phyloP scores from a whole-genome alignment of 2,888 invertebrate species.

The Tetrapedia diversipes region DNA sequence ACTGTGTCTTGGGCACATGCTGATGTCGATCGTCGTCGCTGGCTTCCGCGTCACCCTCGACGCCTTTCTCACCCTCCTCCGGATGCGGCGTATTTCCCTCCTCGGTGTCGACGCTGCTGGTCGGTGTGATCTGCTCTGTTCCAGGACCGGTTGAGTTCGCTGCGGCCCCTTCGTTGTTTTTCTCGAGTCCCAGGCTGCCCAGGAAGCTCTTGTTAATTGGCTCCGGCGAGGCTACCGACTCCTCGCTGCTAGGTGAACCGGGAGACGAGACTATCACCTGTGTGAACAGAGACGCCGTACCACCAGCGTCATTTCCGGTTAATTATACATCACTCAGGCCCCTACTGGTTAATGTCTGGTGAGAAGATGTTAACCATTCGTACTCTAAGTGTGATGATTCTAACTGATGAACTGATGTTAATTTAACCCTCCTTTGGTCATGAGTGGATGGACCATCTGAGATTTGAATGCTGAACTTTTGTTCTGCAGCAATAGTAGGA shows the following conservation, averaged over 20 bases:
- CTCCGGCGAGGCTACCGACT: slow-evolving; percentile 91
- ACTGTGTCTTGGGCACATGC: slow-evolving; percentile 65
- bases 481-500: no score
- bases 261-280: slow-evolving; percentile 89
- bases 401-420: neutral
- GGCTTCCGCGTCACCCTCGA: slow-evolving; percentile 85
- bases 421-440: no score
- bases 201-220: slow-evolving; percentile 86
- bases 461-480: no score
- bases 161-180: slow-evolving; percentile 64
- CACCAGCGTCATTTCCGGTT: slow-evolving; percentile 48
- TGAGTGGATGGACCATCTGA: no score
- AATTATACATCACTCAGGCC: slow-evolving; percentile 11
- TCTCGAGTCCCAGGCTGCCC: slow-evolving; percentile 62
- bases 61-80: slow-evolving; percentile 85
- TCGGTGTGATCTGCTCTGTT: slow-evolving; percentile 85
- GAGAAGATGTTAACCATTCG: slow-evolving; percentile 1
- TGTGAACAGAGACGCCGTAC: slow-evolving; percentile 55
- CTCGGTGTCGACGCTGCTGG: slow-evolving; percentile 86
- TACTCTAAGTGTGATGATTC: slow-evolving; percentile 1
- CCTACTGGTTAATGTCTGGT: neutral
- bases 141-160: slow-evolving; percentile 36
- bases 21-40: slow-evolving; percentile 83
- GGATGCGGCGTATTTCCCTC: slow-evolving; percentile 83
- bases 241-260: slow-evolving; percentile 94